phyloP scores from a whole-genome alignment of 2,888 invertebrate species.

The Arrhopalites spinosus region DNA sequence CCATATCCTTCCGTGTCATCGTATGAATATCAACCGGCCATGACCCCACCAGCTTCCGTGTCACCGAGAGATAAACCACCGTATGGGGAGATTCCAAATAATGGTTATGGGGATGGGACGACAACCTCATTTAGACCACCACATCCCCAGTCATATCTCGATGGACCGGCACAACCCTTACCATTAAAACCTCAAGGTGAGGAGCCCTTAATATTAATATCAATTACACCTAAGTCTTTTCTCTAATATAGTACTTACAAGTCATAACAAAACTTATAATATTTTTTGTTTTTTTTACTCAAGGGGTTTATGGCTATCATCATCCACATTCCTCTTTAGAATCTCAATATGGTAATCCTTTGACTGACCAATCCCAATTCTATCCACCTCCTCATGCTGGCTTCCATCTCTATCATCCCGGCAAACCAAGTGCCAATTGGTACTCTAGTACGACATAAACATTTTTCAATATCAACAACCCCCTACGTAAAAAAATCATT shows the following conservation, averaged over 20 bases:
- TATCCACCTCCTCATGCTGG: slow-evolving; percentile 76
- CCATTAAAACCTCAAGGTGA: slow-evolving; percentile 79
- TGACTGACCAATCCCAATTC: slow-evolving; percentile 76
- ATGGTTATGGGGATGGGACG: slow-evolving; percentile 42
- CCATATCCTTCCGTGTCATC: slow-evolving; percentile 56
- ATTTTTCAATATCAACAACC: background rate
- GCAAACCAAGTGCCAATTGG: slow-evolving; percentile 72
- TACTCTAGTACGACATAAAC: slow-evolving; percentile 77
- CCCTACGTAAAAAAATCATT: background rate
- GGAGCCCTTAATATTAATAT: no score
- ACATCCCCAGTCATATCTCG: slow-evolving; percentile 61
- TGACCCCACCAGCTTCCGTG: slow-evolving; percentile 97
- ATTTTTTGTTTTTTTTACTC: no score
- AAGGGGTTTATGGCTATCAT: slow-evolving; percentile 77
- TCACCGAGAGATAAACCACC: slow-evolving; percentile 86
- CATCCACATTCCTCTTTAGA: slow-evolving; percentile 61
- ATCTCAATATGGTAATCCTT: slow-evolving; percentile 70
- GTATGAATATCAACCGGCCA: slow-evolving; percentile 73
- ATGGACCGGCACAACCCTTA: slow-evolving; percentile 69
- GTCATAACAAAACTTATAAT: no score
- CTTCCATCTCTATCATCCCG: slow-evolving; percentile 86
- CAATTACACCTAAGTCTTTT: no score
- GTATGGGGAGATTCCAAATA: slow-evolving; percentile 64
- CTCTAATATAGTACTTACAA: no score
- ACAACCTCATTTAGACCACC: slow-evolving; percentile 67